A percentile compares a stretch with the other conserved stretches of the same genome.
Evolutionary conservation across 2,797 vertebrate genomes (phyloP).

Genomic region (Phylloscopus collybita): DNA sequence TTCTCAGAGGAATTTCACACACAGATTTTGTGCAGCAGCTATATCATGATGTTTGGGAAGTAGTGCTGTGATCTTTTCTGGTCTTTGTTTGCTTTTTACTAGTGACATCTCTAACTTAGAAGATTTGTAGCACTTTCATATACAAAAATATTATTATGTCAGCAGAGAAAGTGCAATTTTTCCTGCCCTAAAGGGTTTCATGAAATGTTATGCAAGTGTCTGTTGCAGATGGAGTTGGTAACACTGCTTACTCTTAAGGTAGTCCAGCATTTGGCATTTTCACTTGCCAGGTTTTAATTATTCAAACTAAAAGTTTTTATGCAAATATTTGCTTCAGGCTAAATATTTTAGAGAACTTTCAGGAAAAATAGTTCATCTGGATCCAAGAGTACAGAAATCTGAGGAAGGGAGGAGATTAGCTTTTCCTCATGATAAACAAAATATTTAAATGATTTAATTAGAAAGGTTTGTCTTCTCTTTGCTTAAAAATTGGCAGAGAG

Average conservation of each 20-base stretch:
- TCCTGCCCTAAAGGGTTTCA: constrained; percentile 30
- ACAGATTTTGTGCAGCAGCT: background rate
- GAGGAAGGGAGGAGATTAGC: background rate
- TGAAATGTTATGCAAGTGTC: constrained; percentile 35
- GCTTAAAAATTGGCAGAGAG: background rate
- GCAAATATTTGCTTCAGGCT: constrained; percentile 43
- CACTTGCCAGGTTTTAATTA: constrained; percentile 54
- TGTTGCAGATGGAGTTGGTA: constrained; percentile 26
- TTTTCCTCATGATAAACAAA: background rate
- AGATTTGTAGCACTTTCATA: background rate
- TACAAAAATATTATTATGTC: constrained; percentile 33
- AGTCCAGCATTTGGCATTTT: constrained; percentile 38
- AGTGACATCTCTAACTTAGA: background rate
- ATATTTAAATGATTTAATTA: background rate
- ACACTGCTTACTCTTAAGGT: constrained; percentile 30
- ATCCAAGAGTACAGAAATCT: background rate
- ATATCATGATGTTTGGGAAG: background rate
- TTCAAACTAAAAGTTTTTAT: constrained; percentile 42
- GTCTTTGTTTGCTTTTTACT: constrained; percentile 42
- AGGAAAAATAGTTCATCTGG: background rate
- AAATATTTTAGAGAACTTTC: constrained; percentile 34
- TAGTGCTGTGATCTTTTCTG: constrained; percentile 1
- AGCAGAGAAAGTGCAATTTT: constrained; percentile 17
- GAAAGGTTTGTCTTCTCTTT: background rate
- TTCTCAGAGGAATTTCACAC: background rate